phyloP scores from a whole-genome alignment of 2,888 invertebrate species.

The Tetropium fuscum region DNA sequence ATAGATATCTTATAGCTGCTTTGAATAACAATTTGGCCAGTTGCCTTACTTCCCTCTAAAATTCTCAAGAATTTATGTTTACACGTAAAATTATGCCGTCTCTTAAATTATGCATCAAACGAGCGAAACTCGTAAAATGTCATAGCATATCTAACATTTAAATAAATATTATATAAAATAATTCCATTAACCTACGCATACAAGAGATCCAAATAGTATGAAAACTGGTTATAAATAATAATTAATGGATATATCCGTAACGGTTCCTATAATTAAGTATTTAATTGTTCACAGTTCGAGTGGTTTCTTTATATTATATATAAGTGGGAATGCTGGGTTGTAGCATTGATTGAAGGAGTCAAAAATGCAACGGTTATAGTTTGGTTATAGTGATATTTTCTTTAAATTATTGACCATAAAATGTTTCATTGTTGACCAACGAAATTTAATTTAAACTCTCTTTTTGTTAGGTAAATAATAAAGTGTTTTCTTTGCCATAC shows the following conservation, averaged over 20 bases:
- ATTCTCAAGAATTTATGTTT: neutral
- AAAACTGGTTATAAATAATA: slow-evolving; percentile 7
- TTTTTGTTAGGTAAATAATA: too few relatives aligned
- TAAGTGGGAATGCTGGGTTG: too few relatives aligned
- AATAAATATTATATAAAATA: neutral
- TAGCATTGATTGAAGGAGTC: too few relatives aligned
- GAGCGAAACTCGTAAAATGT: neutral
- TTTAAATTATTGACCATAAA: too few relatives aligned
- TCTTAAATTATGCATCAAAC: slow-evolving; percentile 3
- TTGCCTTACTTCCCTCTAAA: neutral
- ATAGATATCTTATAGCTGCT: too few relatives aligned
- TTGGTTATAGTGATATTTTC: too few relatives aligned
- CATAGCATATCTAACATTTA: neutral
- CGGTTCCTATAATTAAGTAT: neutral
- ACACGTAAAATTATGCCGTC: neutral
- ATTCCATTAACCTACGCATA: neutral
- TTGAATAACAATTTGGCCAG: neutral
- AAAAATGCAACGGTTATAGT: too few relatives aligned
- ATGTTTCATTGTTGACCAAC: too few relatives aligned
- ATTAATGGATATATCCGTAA: slow-evolving; percentile 8
- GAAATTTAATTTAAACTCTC: too few relatives aligned
- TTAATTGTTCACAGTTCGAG: neutral
- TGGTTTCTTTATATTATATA: too few relatives aligned
- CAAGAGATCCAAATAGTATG: slow-evolving; percentile 1
- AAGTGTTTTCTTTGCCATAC: too few relatives aligned